phyloP scores from a whole-genome alignment of 1,140 invertebrate species.

The Galleria mellonella region DNA sequence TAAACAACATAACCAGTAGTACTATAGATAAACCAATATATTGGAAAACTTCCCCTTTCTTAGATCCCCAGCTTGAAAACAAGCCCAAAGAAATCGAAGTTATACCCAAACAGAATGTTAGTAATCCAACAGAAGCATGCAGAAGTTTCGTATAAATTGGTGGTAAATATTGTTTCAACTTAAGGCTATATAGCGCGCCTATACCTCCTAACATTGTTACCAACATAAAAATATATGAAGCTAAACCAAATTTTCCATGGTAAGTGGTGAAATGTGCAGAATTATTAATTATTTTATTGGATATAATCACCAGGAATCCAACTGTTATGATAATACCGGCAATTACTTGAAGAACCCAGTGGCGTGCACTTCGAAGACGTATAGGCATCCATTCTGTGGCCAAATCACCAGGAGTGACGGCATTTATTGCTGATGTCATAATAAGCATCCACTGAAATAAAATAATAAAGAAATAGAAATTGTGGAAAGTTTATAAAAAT shows the following conservation, averaged over 20 bases:
- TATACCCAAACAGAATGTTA: slow-evolving; percentile 58
- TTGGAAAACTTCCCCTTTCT: slow-evolving; percentile 40
- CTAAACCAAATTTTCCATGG: slow-evolving; percentile 65
- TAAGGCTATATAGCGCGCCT: slow-evolving; percentile 55
- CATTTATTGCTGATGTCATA: slow-evolving; percentile 65
- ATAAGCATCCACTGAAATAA: slow-evolving; percentile 64
- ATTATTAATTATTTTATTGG: slow-evolving; percentile 52
- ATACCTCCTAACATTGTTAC: slow-evolving; percentile 56
- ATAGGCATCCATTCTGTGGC: slow-evolving; percentile 71
- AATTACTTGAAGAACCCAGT: slow-evolving; percentile 63
- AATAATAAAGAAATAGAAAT: background rate
- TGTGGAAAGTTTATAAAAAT: slow-evolving; percentile 1
- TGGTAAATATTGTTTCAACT: slow-evolving; percentile 60
- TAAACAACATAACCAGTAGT: slow-evolving; percentile 51
- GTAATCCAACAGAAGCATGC: slow-evolving; percentile 53
- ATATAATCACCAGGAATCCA: slow-evolving; percentile 59
- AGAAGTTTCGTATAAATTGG: slow-evolving; percentile 65
- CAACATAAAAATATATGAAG: slow-evolving; percentile 54
- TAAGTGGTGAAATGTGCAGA: slow-evolving; percentile 53
- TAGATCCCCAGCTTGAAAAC: slow-evolving; percentile 59
- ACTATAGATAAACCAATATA: slow-evolving; percentile 44
- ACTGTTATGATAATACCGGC: slow-evolving; percentile 33
- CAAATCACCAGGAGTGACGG: slow-evolving; percentile 64
- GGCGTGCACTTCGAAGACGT: slow-evolving; percentile 56
- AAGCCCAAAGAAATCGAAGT: slow-evolving; percentile 54